Evolutionary conservation across 2,797 vertebrate species (phyloP).

Genomic region (Phylloscopus collybita): DNA sequence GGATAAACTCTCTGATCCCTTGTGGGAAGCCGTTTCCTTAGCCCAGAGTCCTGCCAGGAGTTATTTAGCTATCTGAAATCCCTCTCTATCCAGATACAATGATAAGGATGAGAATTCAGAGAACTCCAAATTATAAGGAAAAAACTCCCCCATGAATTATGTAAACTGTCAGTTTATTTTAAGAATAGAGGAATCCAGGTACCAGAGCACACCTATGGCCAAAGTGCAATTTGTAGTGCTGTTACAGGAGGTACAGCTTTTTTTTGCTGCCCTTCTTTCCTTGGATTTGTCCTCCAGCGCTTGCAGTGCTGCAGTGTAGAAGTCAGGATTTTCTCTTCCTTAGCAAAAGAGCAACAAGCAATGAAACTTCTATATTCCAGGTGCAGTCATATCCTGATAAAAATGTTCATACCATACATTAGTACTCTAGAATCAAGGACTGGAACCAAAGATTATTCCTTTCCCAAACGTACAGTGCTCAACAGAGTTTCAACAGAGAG

Average conservation of each 20-base stretch:
- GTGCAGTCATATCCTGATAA: not conserved
- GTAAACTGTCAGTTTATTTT: not conserved
- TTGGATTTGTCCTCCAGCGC: not conserved
- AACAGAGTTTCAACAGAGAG: not conserved
- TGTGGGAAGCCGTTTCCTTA: not conserved
- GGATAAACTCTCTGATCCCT: not conserved
- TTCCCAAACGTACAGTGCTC: not conserved
- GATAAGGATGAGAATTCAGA: not conserved
- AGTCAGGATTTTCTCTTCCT: not conserved
- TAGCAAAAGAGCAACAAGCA: not conserved
- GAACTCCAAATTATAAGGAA: not conserved
- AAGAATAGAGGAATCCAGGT: not conserved
- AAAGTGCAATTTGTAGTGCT: not conserved
- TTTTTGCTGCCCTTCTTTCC: not conserved
- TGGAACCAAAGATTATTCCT: not conserved
- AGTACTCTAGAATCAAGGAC: not conserved
- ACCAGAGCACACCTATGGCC: not conserved
- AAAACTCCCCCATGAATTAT: rapidly evolving
- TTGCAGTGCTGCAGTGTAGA: not conserved
- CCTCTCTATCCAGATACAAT: not conserved
- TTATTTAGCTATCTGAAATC: not conserved
- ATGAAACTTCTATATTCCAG: not conserved
- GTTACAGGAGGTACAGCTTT: not conserved
- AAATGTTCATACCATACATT: not conserved
- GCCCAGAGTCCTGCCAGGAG: not conserved